A percentile compares a stretch with the other conserved stretches of the same genome.
Evolutionary conservation across 2,797 vertebrate species (phyloP).

Genomic region (Halcyon leucocephala): DNA sequence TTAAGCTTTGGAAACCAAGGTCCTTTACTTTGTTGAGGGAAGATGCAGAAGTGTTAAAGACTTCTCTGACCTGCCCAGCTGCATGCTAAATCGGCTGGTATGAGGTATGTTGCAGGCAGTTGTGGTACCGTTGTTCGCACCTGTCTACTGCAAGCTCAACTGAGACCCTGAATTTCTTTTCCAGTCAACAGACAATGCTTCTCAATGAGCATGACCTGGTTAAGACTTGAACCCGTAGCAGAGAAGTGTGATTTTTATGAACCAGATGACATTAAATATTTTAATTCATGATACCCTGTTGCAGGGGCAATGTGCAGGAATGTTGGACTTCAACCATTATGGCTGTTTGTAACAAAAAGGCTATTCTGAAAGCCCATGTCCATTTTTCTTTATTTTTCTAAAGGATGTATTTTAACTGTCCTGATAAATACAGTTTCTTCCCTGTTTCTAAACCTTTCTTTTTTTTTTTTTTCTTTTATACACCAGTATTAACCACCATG

Average conservation of each 20-base stretch:
- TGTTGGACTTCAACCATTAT: neutral
- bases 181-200: neutral
- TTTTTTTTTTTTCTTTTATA: neutral
- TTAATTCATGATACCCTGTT: neutral
- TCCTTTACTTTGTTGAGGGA: neutral
- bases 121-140: neutral
- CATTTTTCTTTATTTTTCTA: neutral
- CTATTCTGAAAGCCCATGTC: neutral
- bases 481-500: accelerated
- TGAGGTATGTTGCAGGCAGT: accelerated
- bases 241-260: neutral
- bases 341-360: neutral
- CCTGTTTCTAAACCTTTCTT: neutral
- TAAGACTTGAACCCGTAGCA: neutral
- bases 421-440: neutral
- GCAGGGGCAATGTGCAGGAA: neutral
- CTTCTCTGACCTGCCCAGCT: neutral
- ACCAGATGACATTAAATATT: neutral
- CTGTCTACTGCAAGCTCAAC: neutral
- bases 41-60: neutral
- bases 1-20: neutral
- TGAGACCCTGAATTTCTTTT: neutral
- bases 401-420: neutral
- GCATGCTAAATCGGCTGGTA: accelerated
- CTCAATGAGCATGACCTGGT: neutral